phyloP scores from a whole-genome alignment of 2,888 invertebrate genomes.

The Papilio elwesi region DNA sequence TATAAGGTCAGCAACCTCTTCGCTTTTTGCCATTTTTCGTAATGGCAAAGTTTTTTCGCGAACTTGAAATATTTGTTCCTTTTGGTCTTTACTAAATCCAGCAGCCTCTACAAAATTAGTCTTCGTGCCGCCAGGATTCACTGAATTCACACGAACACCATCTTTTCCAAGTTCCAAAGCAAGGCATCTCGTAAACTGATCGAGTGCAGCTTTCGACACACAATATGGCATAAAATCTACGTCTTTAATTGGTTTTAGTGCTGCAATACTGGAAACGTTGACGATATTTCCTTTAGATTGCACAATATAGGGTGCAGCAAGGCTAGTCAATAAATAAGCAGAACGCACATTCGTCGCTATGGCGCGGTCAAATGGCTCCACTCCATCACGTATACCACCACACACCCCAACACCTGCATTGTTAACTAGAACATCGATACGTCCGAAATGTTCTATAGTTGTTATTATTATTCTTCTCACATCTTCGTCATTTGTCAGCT shows the following conservation, averaged over 20 bases:
- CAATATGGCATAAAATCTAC: slow-evolving; percentile 93
- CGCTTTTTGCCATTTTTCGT: slow-evolving; percentile 90
- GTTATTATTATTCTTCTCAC: slow-evolving; percentile 86
- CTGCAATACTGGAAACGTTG: slow-evolving; percentile 96
- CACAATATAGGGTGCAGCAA: slow-evolving; percentile 92
- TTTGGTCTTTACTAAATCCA: slow-evolving; percentile 87
- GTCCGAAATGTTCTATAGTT: slow-evolving; percentile 87
- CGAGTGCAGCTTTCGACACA: slow-evolving; percentile 96
- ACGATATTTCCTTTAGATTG: slow-evolving; percentile 92
- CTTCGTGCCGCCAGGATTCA: slow-evolving; percentile 96
- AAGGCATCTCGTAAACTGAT: slow-evolving; percentile 95
- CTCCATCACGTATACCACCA: slow-evolving; percentile 91
- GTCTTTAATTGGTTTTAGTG: slow-evolving; percentile 82
- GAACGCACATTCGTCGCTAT: slow-evolving; percentile 94
- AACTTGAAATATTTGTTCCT: slow-evolving; percentile 88
- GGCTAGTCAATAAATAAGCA: slow-evolving; percentile 90
- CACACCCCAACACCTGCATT: slow-evolving; percentile 92
- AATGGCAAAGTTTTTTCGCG: slow-evolving; percentile 93
- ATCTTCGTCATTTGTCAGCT: slow-evolving; percentile 87
- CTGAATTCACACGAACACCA: slow-evolving; percentile 93
- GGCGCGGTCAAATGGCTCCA: slow-evolving; percentile 92
- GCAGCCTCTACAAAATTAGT: slow-evolving; percentile 86
- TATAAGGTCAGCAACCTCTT: slow-evolving; percentile 95
- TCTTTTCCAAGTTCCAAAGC: slow-evolving; percentile 92
- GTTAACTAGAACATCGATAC: slow-evolving; percentile 91